Base-by-base conservation (phyloP, 1,140 invertebrate species). In the Drosophila pallidifrons region DNA sequence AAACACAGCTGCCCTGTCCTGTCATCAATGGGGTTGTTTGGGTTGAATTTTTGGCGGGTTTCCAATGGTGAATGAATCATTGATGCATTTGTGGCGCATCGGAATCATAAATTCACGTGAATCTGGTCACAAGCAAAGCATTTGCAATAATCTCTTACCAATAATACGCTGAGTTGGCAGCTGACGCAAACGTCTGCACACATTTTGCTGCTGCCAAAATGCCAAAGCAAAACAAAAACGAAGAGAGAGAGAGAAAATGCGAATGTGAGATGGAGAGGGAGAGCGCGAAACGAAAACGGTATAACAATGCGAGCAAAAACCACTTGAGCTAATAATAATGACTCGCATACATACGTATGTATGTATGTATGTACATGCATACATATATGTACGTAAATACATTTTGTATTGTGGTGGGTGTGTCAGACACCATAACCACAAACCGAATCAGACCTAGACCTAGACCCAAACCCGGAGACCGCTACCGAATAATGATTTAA, bases 161-260 rank as follows among this genome's bases (percentile, higher is more conserved):
- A 38, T 38, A 38, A 32, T 52, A 3, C 35, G 67, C 67, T 70
- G 67, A 61, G 67, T 63, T 70, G 67, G 67, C 67, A 70, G 67
- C 49, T 70, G 58, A 54, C 38, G 28, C 7, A 47, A 63, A 63
- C 28, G 8, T 35, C 15, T 57, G 32, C n/a, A 10, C n/a, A 10
- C 20, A n/a, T 20, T 15, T 66, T 57, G 68, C 35, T 32, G 65
- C 55, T 52, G 32, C 16, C 43, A 63, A 52, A 57, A 28, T 45
- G 59, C 28, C 60, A 54, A 75, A 65, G 30, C 65, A 57, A 69
- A 74, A 67, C 20, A 51, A 58, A 77, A 67, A 30, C 25, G 47
- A 13, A 51, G 28, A 28, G 45, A 10, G 28, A 59, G 41, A 30
- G 25, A 28, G 5, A 15, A 5, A 55, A 43, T 10, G 8, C 35